Base-by-base conservation (phyloP, 2,113 vertebrate species). In the Tamias sibiricus region DNA sequence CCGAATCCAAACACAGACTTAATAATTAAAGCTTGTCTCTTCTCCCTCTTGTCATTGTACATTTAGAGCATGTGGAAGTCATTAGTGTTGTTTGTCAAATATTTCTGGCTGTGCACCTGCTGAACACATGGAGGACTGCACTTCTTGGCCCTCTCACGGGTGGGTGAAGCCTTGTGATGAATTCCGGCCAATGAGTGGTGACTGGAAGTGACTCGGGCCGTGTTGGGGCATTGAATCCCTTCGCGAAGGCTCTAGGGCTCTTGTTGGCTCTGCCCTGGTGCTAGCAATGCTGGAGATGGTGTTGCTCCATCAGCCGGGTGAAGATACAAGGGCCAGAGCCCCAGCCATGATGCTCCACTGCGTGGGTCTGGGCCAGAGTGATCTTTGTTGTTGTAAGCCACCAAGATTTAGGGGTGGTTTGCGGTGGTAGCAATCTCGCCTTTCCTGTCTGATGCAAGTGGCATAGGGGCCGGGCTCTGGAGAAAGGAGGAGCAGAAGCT, bases 11-110 rank as follows among this genome's bases (percentile, higher is more conserved):
- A 98, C 95, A 95, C 94, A 96, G 95, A 83, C 40, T 97, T 95
- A 95, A 95, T 97, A 95, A 96, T 95, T 93, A 97, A 95, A 94
- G 90, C 87, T 68, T 42, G 19, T 90, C 92, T 97, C 90, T 93
- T 79, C 90, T 76, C 81, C 96, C 68, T 95, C 96, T 92, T 94
- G 87, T 95, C 96, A 97, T 95, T 97, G 95, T 98, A 95, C 97
- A 88, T 97, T 97, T 97, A 97, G 96, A 98, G 95, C 97, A 98
- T 97, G 96, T 97, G 97, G 97, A 97, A 98, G 96, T 98, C 96
- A 97, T 98, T 97, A 97, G 96, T 76, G 80, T 94, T 98, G 97
- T 98, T 97, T 98, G 96, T 97, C 97, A 97, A 97, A 97, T 97
- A 98, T 97, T 98, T 96, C 96, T 97, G 96, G 97, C 95, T 94